Percentiles rank a stretch among this genome's conserved stretches.
These are phyloP conservation scores for Catharus minimus DNA, from an alignment of 2,113 vertebrate species.

Conservation along the genomic window DNA sequence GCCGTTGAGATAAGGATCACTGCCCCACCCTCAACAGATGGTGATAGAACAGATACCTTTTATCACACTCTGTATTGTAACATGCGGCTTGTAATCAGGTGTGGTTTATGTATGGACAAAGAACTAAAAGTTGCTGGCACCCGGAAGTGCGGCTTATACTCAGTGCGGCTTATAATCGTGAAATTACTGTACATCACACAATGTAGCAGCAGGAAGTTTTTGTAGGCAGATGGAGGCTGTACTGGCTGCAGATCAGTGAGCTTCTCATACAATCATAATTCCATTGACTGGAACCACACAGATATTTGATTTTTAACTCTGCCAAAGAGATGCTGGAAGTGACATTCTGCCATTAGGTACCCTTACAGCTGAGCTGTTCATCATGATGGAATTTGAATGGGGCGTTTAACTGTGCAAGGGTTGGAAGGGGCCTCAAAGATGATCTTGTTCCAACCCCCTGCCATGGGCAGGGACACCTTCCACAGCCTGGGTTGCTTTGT, in stretches of 20 bases:
- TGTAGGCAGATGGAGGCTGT: background rate
- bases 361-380: background rate
- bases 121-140: too few species aligned
- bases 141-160: too few species aligned
- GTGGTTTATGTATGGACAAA: too few species aligned
- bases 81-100: too few species aligned
- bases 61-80: too few species aligned
- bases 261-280: background rate
- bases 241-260: background rate
- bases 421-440: background rate
- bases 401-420: background rate
- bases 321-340: background rate
- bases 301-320: background rate
- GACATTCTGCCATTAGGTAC: background rate
- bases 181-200: too few species aligned
- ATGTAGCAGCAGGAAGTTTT: background rate
- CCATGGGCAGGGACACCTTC: background rate
- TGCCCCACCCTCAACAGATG: too few species aligned
- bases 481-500: background rate
- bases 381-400: background rate
- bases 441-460: background rate
- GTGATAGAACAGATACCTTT: too few species aligned
- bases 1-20: too few species aligned
- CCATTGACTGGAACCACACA: background rate
- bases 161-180: too few species aligned